Evolutionary conservation across 2,888 invertebrate genomes (phyloP).

Genomic region (Eupithecia vulgata): DNA sequence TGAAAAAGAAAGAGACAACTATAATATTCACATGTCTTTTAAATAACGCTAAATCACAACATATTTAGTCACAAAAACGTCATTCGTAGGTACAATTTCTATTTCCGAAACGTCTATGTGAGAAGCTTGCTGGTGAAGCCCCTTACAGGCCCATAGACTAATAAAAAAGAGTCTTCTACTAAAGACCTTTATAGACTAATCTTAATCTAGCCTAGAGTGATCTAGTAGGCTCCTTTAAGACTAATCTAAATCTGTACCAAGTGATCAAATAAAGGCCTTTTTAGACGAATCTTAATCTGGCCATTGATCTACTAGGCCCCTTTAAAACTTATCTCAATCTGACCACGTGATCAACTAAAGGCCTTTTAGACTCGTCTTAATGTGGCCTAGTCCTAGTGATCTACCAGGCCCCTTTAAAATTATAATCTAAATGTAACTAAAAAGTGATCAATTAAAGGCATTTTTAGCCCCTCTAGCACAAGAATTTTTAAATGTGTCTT

Average conservation of each 20-base stretch:
- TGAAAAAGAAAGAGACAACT: slow-evolving; percentile 19
- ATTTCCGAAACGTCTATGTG: slow-evolving; percentile 28
- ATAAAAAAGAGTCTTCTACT: background rate
- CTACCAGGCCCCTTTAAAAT: no score
- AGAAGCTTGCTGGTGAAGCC: background rate
- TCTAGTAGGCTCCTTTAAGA: background rate
- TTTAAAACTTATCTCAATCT: background rate
- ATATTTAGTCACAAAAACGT: slow-evolving; percentile 13
- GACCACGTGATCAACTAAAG: background rate
- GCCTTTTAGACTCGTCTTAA: no score
- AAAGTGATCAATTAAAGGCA: background rate
- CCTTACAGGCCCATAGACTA: background rate
- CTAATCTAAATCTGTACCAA: background rate
- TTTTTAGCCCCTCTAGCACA: background rate
- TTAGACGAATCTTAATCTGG: no score
- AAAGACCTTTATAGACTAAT: background rate
- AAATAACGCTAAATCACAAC: slow-evolving; percentile 42
- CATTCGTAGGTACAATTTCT: slow-evolving; percentile 19
- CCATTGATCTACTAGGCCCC: no score
- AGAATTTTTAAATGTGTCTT: background rate
- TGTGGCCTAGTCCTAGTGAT: background rate
- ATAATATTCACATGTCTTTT: slow-evolving; percentile 42
- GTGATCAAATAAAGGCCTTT: background rate
- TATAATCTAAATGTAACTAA: no score
- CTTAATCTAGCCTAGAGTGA: background rate